Evolutionary conservation across 2,797 vertebrate genomes (phyloP).

Genomic region (Mus caroli): DNA sequence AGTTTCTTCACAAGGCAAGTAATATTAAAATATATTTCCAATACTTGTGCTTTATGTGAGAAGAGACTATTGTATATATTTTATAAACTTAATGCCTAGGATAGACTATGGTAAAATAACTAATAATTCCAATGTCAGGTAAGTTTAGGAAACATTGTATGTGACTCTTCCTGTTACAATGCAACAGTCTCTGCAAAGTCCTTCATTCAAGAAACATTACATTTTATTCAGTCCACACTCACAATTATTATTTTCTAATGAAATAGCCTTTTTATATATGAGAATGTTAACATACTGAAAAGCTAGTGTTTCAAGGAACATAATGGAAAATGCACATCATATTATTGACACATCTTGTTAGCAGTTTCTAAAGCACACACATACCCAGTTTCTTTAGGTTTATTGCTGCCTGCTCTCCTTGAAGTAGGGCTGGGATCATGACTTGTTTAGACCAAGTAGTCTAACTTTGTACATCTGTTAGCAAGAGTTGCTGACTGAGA

Average conservation of each 20-base stretch:
- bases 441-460: not conserved
- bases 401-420: not conserved
- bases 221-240: constrained; percentile 10
- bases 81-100: not conserved
- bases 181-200: not conserved
- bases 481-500: not conserved
- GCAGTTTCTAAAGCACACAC: constrained; percentile 9
- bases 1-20: constrained; percentile 12
- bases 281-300: not conserved
- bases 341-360: not conserved
- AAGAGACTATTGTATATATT: constrained; percentile 16
- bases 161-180: not conserved
- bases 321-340: not conserved
- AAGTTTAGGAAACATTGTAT: not conserved
- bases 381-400: not conserved
- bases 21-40: constrained; percentile 55
- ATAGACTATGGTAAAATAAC: not conserved
- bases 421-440: not conserved
- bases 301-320: not conserved
- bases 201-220: constrained; percentile 42
- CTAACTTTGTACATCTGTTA: not conserved
- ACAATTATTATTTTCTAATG: not conserved
- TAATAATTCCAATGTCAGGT: constrained; percentile 36
- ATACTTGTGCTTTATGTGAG: constrained; percentile 45
- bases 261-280: not conserved